phyloP scores from a whole-genome alignment of 2,888 invertebrate genomes.

The Himalopsyche tibetana region DNA sequence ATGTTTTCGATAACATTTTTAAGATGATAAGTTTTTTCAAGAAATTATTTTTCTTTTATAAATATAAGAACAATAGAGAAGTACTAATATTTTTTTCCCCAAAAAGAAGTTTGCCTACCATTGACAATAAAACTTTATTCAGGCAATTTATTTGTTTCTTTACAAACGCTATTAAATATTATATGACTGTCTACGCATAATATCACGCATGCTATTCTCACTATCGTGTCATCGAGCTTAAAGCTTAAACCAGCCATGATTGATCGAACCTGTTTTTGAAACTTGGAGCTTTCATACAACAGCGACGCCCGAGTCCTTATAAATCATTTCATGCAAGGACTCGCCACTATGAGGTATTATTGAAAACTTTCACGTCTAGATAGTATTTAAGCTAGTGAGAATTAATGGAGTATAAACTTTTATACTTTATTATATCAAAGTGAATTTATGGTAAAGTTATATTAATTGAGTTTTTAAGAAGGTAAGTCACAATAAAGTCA shows the following conservation, averaged over 20 bases:
- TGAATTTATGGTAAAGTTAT: not conserved
- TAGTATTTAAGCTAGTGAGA: not conserved
- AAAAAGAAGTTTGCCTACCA: no score
- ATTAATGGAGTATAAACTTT: not conserved
- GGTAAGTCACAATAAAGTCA: no score
- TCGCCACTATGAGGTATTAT: not conserved
- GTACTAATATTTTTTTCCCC: no score
- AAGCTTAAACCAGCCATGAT: not conserved
- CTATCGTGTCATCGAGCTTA: conserved; percentile 3
- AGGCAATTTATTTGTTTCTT: no score
- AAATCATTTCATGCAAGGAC: not conserved
- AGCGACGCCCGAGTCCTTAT: not conserved
- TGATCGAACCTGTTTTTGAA: conserved; percentile 11
- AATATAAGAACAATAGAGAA: no score
- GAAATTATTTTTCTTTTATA: no score
- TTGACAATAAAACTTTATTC: no score
- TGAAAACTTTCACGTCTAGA: not conserved
- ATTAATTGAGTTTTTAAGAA: no score
- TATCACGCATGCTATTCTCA: not conserved
- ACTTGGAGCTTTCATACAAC: conserved; percentile 3
- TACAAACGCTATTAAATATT: not conserved
- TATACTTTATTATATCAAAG: not conserved
- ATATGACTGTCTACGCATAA: not conserved
- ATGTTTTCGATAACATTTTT: no score
- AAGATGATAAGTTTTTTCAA: no score